Percentiles rank a stretch among this genome's conserved stretches.
phyloP scores from a whole-genome alignment of 2,113 vertebrate species.

The Ibidorhyncha struthersii region DNA sequence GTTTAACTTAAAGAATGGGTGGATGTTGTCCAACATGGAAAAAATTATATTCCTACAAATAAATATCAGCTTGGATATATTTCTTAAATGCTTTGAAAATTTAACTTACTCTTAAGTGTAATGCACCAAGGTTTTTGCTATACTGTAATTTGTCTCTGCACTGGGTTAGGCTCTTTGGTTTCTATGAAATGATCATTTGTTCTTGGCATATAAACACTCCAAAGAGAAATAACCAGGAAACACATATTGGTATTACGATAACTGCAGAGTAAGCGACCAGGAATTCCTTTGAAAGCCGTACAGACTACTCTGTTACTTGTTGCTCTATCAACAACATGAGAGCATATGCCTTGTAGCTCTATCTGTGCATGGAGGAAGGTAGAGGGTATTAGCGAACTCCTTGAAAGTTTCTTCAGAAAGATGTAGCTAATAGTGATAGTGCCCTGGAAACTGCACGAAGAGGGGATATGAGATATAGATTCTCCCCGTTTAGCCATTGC shows the following conservation, averaged over 20 bases:
- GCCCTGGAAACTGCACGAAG: not conserved
- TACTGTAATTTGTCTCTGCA: not conserved
- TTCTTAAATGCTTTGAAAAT: not conserved
- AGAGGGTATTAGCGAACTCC: not conserved
- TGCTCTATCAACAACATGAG: not conserved
- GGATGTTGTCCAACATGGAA: not conserved
- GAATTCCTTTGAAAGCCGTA: constrained; percentile 6
- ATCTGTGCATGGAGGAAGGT: not conserved
- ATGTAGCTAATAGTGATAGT: not conserved
- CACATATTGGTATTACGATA: not conserved
- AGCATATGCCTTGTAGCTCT: not conserved
- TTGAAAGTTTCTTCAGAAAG: not conserved
- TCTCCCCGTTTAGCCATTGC: not conserved
- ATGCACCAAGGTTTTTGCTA: not conserved
- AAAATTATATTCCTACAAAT: not conserved
- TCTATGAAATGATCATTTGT: not conserved
- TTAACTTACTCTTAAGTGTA: not conserved
- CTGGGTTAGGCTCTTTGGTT: not conserved
- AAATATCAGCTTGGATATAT: not conserved
- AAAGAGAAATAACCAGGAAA: constrained; percentile 9
- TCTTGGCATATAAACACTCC: not conserved
- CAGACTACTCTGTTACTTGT: not conserved
- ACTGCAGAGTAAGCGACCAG: not conserved
- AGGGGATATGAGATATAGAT: fast-evolving
- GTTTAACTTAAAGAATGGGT: not conserved